phyloP scores from a whole-genome alignment of 1,140 invertebrate genomes.

The Scaptomyza graminum region DNA sequence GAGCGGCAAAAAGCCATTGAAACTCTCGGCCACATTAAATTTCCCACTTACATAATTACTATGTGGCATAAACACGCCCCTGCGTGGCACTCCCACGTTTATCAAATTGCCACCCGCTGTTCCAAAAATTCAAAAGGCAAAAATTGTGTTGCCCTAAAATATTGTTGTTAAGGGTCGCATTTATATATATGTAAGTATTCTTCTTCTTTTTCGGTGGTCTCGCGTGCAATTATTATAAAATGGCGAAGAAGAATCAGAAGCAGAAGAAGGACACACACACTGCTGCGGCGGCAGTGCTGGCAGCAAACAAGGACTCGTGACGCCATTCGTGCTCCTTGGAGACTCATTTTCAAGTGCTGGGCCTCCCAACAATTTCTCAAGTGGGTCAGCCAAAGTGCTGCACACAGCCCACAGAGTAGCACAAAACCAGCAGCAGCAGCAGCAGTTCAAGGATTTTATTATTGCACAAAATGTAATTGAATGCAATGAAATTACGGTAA shows the following conservation, averaged over 20 bases:
- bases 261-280: too few relatives aligned
- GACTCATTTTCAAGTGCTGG: slow-evolving; percentile 78
- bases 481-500: slow-evolving; percentile 65
- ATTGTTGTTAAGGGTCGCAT: slow-evolving; percentile 63
- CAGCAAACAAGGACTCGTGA: slow-evolving; percentile 53
- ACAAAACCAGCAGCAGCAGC: neutral
- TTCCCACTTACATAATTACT: slow-evolving; percentile 44
- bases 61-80: slow-evolving; percentile 16
- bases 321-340: slow-evolving; percentile 65
- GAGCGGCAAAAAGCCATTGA: neutral
- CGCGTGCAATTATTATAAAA: slow-evolving; percentile 79
- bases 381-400: slow-evolving; percentile 68
- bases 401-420: slow-evolving; percentile 16
- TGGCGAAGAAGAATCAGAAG: slow-evolving; percentile 48
- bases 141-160: slow-evolving; percentile 53
- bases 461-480: slow-evolving; percentile 74
- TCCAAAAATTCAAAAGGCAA: slow-evolving; percentile 32
- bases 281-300: slow-evolving; percentile 38
- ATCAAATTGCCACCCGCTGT: slow-evolving; percentile 44
- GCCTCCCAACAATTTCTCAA: slow-evolving; percentile 64
- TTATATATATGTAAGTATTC: slow-evolving; percentile 25
- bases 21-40: slow-evolving; percentile 21
- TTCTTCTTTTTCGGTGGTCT: slow-evolving; percentile 56
- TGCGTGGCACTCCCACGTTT: slow-evolving; percentile 41
- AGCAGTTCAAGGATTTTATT: slow-evolving; percentile 76